These are phyloP conservation scores for Boleophthalmus pectinirostris DNA, from an alignment of 2,113 vertebrate species.

Conservation along the genomic window DNA sequence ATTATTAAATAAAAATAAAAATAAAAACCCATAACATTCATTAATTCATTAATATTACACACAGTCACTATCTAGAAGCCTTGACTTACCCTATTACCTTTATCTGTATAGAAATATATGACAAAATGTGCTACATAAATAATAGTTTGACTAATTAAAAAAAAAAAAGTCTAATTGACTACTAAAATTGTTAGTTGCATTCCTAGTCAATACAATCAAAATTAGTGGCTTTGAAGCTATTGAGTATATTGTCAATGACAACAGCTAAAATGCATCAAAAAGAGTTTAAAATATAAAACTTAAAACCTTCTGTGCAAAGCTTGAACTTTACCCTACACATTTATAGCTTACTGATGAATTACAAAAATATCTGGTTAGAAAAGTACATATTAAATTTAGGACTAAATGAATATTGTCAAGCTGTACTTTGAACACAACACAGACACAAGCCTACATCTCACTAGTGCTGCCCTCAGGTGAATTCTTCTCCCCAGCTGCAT, in stretches of 20 bases:
- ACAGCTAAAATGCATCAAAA: not conserved
- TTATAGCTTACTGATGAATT: not conserved
- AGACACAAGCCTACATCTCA: not conserved
- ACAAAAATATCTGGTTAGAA: not conserved
- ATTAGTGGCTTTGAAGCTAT: not conserved
- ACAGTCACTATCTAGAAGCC: no score
- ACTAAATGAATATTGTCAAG: not conserved
- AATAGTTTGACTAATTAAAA: no score
- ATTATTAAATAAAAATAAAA: no score
- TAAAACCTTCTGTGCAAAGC: not conserved
- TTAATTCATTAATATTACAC: no score
- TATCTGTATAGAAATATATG: no score
- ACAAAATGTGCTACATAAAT: no score
- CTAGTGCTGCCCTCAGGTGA: constrained; percentile 33
- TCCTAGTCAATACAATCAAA: constrained; percentile 2
- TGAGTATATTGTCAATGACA: not conserved
- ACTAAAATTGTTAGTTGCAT: no score
- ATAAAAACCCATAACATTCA: no score
- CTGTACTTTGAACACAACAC: not conserved
- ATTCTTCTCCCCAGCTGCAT: constrained; percentile 40
- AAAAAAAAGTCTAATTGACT: no score
- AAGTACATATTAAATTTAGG: not conserved
- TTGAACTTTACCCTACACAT: not conserved
- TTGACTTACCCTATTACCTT: no score
- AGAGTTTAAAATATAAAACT: no score